A percentile compares a stretch with the other conserved stretches of the same genome.
Evolutionary conservation across 2,888 invertebrate genomes (phyloP).

Genomic region (Ptilodon capucinus): DNA sequence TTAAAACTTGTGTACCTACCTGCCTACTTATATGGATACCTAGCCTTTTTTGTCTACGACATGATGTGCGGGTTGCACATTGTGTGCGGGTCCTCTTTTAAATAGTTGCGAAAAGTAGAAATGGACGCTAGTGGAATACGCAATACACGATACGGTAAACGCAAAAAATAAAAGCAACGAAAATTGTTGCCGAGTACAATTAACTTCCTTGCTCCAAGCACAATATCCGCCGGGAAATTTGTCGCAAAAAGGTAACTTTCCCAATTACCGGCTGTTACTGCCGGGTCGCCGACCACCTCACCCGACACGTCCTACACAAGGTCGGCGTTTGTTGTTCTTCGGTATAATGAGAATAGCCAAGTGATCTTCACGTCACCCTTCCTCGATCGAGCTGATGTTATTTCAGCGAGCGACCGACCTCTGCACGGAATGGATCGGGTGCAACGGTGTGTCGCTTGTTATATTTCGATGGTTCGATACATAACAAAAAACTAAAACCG

Average conservation of each 20-base stretch:
- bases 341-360: slow-evolving; percentile 15
- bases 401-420: slow-evolving; percentile 24
- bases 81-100: no score
- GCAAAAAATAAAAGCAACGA: not conserved
- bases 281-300: not conserved
- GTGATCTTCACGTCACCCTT: slow-evolving; percentile 17
- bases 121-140: no score
- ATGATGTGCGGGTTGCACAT: no score
- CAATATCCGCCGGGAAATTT: not conserved
- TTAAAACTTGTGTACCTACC: no score
- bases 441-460: slow-evolving; percentile 6
- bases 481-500: no score
- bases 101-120: not conserved
- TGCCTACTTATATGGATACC: no score
- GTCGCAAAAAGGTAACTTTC: not conserved
- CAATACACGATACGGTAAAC: no score
- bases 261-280: not conserved
- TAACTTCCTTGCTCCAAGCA: not conserved
- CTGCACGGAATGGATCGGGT: slow-evolving; percentile 35
- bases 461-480: slow-evolving; percentile 2
- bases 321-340: slow-evolving; percentile 15
- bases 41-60: no score
- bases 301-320: slow-evolving; percentile 9
- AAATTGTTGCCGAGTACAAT: not conserved
- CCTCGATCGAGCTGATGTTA: slow-evolving; percentile 17